Base-by-base conservation (phyloP, 2,797 vertebrate species). In the Parambassis ranga region DNA sequence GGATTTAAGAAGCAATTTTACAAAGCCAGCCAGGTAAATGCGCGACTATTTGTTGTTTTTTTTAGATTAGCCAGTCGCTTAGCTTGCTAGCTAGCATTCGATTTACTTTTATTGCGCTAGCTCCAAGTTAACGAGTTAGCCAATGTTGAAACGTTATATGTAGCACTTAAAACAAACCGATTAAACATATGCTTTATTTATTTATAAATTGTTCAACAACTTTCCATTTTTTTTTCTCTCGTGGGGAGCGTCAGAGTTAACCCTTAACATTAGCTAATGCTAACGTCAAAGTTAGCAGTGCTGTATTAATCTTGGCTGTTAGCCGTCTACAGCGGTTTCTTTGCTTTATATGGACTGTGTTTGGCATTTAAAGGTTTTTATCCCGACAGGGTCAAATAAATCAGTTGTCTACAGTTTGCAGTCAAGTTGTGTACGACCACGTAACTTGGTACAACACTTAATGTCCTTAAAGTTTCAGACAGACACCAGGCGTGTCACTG, bases 1-100 rank as follows among this genome's bases (percentile, higher is more conserved):
- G 97, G 97, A 65, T 79, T 98, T 33, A 97, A 94, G 93, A 98
- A 98, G 73, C 97, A 98, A 75, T 95, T 98, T 89, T 96, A 97
- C 90, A 98, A 98, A 90, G 96, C 96, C 0, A 98, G 93, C 55
- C 97, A 98, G 96, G 96, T 98, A 85, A 88, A 83, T 10, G 33
- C 22, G 6, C 28, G 4, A 66, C 27, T 53, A 46, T 30, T 59
- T 27, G n/a, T n/a, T n/a, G n/a, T n/a, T n/a, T 6, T 44, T 18
- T 11, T 15, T 30, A 46, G 55, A 1, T 44, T 79, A 71, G 57
- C 75, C 2, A 13, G 16, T 60, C 59, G 58, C 53, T 64, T 16
- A 60, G 66, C 64, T 70, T 60, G 65, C 79, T 30, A 38, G 76
- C 56, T 72, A 42, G 51, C 60, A 10, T 30, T 13, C 2, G 10